Evolutionary conservation across 2,113 vertebrate species (phyloP).

Genomic region (Beaufortia kweichowensis): DNA sequence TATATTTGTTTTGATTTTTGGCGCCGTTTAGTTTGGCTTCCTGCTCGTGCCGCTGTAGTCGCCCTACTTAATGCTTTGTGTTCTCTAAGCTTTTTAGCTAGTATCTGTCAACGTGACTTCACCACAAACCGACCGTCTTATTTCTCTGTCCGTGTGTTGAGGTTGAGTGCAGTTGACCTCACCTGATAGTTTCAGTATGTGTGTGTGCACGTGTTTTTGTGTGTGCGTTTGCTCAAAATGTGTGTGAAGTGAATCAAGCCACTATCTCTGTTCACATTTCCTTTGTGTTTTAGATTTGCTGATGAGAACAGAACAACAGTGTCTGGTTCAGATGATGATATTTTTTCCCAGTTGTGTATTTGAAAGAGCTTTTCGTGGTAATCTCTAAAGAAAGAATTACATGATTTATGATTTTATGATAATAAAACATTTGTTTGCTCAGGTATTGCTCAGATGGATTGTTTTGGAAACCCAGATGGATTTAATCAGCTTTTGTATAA

Average conservation of each 20-base stretch:
- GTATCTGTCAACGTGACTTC: constrained; percentile 5
- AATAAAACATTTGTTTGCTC: too few species aligned
- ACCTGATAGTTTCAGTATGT: constrained; percentile 40
- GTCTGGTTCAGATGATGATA: neutral
- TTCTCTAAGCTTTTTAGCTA: constrained; percentile 17
- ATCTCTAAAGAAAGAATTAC: too few species aligned
- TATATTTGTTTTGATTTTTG: constrained; percentile 66
- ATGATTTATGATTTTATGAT: too few species aligned
- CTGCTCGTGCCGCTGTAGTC: neutral
- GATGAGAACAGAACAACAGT: neutral
- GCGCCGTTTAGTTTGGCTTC: constrained; percentile 33
- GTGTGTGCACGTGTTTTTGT: constrained; percentile 5
- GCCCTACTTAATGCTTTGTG: constrained; percentile 16
- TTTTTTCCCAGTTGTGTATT: too few species aligned
- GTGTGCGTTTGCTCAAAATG: neutral
- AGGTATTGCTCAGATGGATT: too few species aligned
- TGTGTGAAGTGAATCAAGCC: neutral
- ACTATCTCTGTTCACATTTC: constrained; percentile 7
- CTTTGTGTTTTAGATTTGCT: neutral
- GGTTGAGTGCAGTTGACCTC: constrained; percentile 10
- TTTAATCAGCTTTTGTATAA: too few species aligned
- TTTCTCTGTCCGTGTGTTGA: constrained; percentile 8
- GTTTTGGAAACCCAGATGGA: too few species aligned
- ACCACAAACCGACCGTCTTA: constrained; percentile 22
- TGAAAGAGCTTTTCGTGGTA: too few species aligned